Evolutionary conservation across 1,140 invertebrate species (phyloP), one percentile per base, ranked within the genome.

Genomic region (Arion vulgaris): DNA sequence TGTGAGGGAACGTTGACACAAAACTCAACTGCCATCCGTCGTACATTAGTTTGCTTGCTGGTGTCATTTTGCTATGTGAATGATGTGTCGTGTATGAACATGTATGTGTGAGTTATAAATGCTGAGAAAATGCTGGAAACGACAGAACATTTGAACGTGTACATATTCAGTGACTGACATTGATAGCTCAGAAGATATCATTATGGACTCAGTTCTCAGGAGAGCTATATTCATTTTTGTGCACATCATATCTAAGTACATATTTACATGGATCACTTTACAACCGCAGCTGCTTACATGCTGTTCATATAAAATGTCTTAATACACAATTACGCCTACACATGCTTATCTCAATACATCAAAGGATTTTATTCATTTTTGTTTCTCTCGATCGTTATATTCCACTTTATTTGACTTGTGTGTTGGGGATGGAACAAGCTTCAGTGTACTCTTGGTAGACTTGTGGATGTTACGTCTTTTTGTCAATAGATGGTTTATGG

Each of bases 1-100:
- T 23, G 81, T 88, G 23, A 57, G 77, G 38, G 77, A 79, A 4
- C 77, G 74, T n/a, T 76, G 51, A 32, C 78, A 75, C 81, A 39
- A 2, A 0, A n/a, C n/a, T 51, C 39, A n/a, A 39, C 66, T 57
- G 71, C 38, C 38, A n/a, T 11, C 7, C 38, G 4, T 53, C 11
- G 23, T 28, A 17, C 23, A 45, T 76, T 51, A 19, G 36, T 73
- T 41, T 38, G 5, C 36, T 11, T 73, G 36, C n/a, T 23, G 11
- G 62, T n/a, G 26, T 5, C 17, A 66, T 28, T 32, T n/a, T 28
- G 62, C n/a, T 66, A 28, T 66, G 28, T 66, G 62, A 23, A 7
- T 66, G n/a, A n/a, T n/a, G n/a, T n/a, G n/a, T n/a, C n/a, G n/a
- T n/a, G 62, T 66, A 4, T 57, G 53, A n/a, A n/a, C 2, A 57